Evolutionary conservation across 53 echinoderm and acorn worm species (phyloP), one percentile per base, ranked within the genome.

Genomic region (Mesocentrotus franciscanus): DNA sequence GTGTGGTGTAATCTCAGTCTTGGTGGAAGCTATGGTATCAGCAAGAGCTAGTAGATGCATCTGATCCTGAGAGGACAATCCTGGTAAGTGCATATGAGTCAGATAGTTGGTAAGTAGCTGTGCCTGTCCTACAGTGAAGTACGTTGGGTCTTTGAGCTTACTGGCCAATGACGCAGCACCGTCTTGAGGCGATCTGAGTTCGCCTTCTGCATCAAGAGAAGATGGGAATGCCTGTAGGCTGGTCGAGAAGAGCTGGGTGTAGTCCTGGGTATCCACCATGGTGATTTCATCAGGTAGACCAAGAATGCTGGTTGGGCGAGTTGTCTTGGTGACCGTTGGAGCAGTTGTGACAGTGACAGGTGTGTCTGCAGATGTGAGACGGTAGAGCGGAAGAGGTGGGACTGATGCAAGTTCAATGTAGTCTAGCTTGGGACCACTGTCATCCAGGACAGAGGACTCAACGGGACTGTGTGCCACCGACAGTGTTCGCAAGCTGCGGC

Each of bases 1-100:
- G 66, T 97, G 97, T 78, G 95, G 76, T 32, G 98, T 97, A 15
- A 99, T 96, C 74, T 99, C 99, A 4, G 99, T 99, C 96, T 98
- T 99, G 24, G 98, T 98, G 4, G 99, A 97, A 13, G 99, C 97
- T 16, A 99, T 95, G 2, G 99, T 99, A 90, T 99, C 98, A 59
- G 99, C 99, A 66, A 99, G 94, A 49, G 99, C 99, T 59, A 99
- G 76, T 22, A 99, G 97, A 90, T 99, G 97, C 99, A 99, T 99
- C 96, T 99, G 99, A 91, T 99, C 99, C 8, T 97, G 94, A 89
- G 98, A 97, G 7, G 98, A 97, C 39, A 99, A 93, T 1, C 99
- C 98, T 35, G 99, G 99, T 35, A 99, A 95, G 75, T 97, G 99
- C 96, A 98, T 98, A 60, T 98, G 98, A 59, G 99, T 99, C 92